phyloP scores from a whole-genome alignment of 2,888 invertebrate genomes.

The Coleophora flavipennella region DNA sequence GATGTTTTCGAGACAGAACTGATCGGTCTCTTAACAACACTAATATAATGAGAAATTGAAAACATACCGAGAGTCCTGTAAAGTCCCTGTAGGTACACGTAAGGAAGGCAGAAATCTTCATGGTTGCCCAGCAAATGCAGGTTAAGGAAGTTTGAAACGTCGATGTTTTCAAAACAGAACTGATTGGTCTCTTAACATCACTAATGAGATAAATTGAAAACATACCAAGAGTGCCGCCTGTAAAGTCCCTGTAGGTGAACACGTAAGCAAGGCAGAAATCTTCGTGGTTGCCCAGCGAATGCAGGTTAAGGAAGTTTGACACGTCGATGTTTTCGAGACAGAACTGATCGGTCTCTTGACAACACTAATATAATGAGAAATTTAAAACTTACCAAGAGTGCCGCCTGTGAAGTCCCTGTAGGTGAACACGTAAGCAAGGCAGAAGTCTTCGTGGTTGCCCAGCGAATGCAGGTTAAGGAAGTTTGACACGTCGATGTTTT shows the following conservation, averaged over 20 bases:
- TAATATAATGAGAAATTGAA: too few relatives aligned
- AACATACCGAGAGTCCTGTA: too few relatives aligned
- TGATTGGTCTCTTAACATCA: conserved; percentile 89
- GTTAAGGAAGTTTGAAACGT: conserved; percentile 99
- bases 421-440: conserved; percentile 99
- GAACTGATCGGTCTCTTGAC: conserved; percentile 89
- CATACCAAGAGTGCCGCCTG: conserved; percentile 92
- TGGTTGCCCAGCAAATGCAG: too few relatives aligned
- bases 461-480: conserved; percentile 98
- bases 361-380: too few relatives aligned
- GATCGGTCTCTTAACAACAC: too few relatives aligned
- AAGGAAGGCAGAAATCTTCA: too few relatives aligned
- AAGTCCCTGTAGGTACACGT: too few relatives aligned
- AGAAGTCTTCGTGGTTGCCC: conserved; percentile 98
- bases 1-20: conserved; percentile 96
- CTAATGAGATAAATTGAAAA: too few relatives aligned
- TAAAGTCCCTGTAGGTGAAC: conserved; percentile 98
- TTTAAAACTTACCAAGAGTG: conserved; percentile 75
- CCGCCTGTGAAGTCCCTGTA: conserved; percentile 98
- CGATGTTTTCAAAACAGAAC: conserved; percentile 97
- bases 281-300: conserved; percentile 97
- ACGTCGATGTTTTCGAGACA: conserved; percentile 98
- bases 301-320: conserved; percentile 97
- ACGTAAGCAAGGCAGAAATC: conserved; percentile 99
- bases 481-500: conserved; percentile 99